phyloP scores from a whole-genome alignment of 2,797 vertebrate species.

The Parauchenoglanis punctatus region DNA sequence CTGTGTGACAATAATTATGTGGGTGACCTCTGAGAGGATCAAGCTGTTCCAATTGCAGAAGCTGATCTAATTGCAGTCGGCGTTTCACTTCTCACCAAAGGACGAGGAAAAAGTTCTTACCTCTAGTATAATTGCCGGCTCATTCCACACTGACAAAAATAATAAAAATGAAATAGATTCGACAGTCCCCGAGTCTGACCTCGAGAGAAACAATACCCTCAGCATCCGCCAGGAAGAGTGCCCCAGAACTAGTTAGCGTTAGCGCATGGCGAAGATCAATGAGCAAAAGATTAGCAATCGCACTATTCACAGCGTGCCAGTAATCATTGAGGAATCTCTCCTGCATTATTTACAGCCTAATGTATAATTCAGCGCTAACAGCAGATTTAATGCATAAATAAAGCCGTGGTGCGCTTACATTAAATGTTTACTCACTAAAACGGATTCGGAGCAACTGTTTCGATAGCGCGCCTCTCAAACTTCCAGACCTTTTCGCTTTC shows the following conservation, averaged over 20 bases:
- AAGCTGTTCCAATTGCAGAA: slow-evolving; percentile 40
- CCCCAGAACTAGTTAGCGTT: slow-evolving; percentile 62
- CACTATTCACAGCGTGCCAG: slow-evolving; percentile 74
- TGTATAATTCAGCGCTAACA: slow-evolving; percentile 84
- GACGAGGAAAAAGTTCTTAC: not conserved
- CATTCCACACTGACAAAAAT: slow-evolving; percentile 31
- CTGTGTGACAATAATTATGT: slow-evolving; percentile 42
- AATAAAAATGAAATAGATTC: slow-evolving; percentile 15
- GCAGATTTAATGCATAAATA: slow-evolving; percentile 85
- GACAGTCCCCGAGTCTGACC: not conserved
- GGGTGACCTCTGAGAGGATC: slow-evolving; percentile 38
- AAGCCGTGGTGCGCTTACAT: slow-evolving; percentile 78
- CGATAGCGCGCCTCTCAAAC: slow-evolving; percentile 55
- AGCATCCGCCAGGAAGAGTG: slow-evolving; percentile 30
- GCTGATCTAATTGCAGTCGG: slow-evolving; percentile 43
- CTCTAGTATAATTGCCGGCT: slow-evolving; percentile 33
- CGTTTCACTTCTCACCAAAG: slow-evolving; percentile 24
- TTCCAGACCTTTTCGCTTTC: slow-evolving; percentile 40
- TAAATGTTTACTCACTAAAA: slow-evolving; percentile 80
- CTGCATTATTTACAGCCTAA: slow-evolving; percentile 81
- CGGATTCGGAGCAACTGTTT: slow-evolving; percentile 66
- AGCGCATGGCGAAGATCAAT: slow-evolving; percentile 75
- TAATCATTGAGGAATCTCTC: slow-evolving; percentile 78
- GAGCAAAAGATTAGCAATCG: slow-evolving; percentile 80
- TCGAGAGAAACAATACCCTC: slow-evolving; percentile 26